A percentile compares a stretch with the other conserved stretches of the same genome.
phyloP scores from a whole-genome alignment of 2,888 invertebrate genomes.

The Gerris lacustris region DNA sequence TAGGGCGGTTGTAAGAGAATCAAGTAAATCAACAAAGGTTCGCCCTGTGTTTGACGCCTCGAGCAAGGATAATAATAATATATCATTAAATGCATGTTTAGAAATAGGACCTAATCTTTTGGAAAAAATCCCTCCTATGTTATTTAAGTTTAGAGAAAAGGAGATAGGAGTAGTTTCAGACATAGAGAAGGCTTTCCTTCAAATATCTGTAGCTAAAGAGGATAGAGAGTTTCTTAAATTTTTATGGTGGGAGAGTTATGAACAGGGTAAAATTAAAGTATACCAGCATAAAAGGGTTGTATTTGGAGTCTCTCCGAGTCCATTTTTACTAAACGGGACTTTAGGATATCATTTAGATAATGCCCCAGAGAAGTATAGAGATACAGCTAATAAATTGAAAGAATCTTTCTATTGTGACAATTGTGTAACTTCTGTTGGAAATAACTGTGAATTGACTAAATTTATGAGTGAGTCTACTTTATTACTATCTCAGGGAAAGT shows the following conservation, averaged over 20 bases:
- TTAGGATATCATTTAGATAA: conserved; percentile 14
- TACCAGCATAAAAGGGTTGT: conserved; percentile 18
- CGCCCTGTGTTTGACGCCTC: conserved; percentile 19
- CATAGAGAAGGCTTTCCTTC: conserved; percentile 18
- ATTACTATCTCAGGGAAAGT: conserved; percentile 11
- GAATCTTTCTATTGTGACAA: conserved; percentile 21
- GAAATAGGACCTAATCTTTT: conserved; percentile 17
- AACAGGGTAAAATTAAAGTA: conserved; percentile 7
- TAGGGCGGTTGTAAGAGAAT: conserved; percentile 9
- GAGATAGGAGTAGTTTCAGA: conserved; percentile 15
- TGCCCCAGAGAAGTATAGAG: background rate
- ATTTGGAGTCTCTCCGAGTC: conserved; percentile 19
- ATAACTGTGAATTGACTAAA: conserved; percentile 3
- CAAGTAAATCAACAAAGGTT: conserved; percentile 7
- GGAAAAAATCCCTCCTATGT: conserved; percentile 16
- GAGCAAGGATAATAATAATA: conserved; percentile 4
- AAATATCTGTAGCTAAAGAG: conserved; percentile 8
- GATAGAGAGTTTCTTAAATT: conserved; percentile 32
- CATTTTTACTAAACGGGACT: conserved; percentile 18
- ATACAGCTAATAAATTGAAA: conserved; percentile 8
- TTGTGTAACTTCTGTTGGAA: conserved; percentile 12
- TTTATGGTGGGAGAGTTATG: conserved; percentile 27
- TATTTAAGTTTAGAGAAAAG: conserved; percentile 15
- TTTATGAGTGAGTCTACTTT: conserved; percentile 13
- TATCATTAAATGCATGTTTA: conserved; percentile 17